A percentile compares a stretch with the other conserved stretches of the same genome.
phyloP scores from a whole-genome alignment of 1,140 invertebrate genomes.

The Drosophila auraria region DNA sequence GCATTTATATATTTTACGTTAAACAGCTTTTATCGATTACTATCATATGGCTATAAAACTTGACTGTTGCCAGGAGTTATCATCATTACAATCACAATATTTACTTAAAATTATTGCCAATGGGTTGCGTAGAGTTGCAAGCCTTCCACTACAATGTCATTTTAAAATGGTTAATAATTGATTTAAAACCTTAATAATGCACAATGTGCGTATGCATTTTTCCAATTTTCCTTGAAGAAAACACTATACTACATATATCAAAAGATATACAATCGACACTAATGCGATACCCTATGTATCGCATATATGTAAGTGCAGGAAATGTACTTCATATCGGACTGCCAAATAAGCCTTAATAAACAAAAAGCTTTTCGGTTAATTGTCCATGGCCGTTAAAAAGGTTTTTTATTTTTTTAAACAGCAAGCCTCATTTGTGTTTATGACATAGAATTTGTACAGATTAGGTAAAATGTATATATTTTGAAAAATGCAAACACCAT shows the following conservation, averaged over 20 bases:
- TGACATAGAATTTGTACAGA: not conserved
- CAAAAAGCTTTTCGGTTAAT: constrained; percentile 13
- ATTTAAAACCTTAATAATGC: not conserved
- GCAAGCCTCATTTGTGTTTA: not conserved
- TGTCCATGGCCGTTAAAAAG: constrained; percentile 18
- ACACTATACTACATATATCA: constrained; percentile 8
- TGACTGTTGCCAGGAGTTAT: constrained; percentile 33
- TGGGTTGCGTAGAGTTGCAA: constrained; percentile 21
- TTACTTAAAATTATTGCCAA: constrained; percentile 23
- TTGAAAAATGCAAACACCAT: not conserved
- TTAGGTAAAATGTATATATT: constrained; percentile 1
- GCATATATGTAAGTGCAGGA: not conserved
- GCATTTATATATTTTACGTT: constrained; percentile 16
- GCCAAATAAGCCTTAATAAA: constrained; percentile 18
- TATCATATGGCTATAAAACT: constrained; percentile 31
- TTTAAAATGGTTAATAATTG: constrained; percentile 32
- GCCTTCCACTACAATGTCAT: constrained; percentile 45
- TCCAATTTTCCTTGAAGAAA: constrained; percentile 23
- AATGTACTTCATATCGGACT: constrained; percentile 24
- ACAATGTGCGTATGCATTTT: not conserved
- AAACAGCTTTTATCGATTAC: not conserved
- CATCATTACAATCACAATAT: constrained; percentile 5
- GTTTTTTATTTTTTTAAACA: not conserved
- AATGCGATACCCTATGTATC: constrained; percentile 41
- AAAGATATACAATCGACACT: constrained; percentile 21